Evolutionary conservation across 1,140 invertebrate species (phyloP), one percentile per base, ranked within the genome.

Genomic region (Geopemphigus sp.): DNA sequence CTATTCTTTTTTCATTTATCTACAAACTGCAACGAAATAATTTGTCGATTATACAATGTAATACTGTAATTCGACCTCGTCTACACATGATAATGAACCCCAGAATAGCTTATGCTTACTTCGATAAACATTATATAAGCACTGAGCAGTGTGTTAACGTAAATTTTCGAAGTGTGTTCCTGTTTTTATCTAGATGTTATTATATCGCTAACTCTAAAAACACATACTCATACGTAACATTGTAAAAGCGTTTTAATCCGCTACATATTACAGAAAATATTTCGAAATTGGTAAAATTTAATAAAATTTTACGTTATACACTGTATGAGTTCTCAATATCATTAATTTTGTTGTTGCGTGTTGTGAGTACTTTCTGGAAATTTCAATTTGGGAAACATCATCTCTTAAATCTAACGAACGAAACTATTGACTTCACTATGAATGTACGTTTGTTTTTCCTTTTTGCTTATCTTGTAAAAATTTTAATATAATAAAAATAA

Each of bases 61-160:
- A 39, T 11, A 39, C 12, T 45, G 63, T 68, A 47, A 68, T 68
- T 68, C 15, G 32, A 68, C 39, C 64, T 68, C 26, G 39, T 68
- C 39, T 68, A 24, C 64, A 15, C 39, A 47, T 10, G 64, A 68
- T 68, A 68, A 68, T 68, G 39, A 24, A 68, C n/a, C n/a, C 12
- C 22, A 68, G 54, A 68, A 68, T 68, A 24, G 15, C 39, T 39
- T 47, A 15, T 47, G 22, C 32, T 47, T 15, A 8, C 47, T 68
- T 66, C 39, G n/a, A 66, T 68, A 68, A 64, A 64, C 63, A 64
- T 64, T 39, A 64, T n/a, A n/a, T 39, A 22, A n/a, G 19, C 63
- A 22, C n/a, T 64, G 32, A 39, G 19, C 39, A 29, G 32, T n/a
- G 19, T 64, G 26, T 64, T 19, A 39, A 64, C 32, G 32, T 64